Conservation (phyloP, 2,888 invertebrate species). For the Epistrophella euchroma region DNA sequence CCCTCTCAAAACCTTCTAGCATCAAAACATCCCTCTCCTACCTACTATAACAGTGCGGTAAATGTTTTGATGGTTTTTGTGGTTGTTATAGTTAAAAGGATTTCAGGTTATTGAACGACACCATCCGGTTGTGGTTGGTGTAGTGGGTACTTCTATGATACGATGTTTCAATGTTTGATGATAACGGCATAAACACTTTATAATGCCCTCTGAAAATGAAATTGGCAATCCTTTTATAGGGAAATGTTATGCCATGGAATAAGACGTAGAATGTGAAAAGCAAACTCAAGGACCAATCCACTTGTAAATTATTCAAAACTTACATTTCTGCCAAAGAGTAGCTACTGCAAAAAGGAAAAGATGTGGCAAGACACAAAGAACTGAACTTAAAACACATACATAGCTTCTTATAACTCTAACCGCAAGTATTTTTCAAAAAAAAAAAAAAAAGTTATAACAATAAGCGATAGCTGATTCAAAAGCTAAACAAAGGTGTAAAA, state of each 20-base stretch:
- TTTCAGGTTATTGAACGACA: constrained; percentile 69
- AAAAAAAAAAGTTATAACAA: constrained; percentile 14
- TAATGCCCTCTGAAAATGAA: constrained; percentile 48
- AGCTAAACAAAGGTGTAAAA: not conserved
- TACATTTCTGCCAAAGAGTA: constrained; percentile 7
- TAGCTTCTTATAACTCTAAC: not conserved
- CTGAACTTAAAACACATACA: not conserved
- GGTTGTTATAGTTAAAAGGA: constrained; percentile 71
- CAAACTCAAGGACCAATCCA: constrained; percentile 26
- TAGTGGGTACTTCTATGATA: constrained; percentile 22
- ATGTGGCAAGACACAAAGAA: constrained; percentile 33
- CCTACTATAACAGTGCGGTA: constrained; percentile 45
- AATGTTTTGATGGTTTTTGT: constrained; percentile 63
- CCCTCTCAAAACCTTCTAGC: not conserved
- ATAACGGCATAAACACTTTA: constrained; percentile 59
- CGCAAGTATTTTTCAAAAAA: constrained; percentile 9
- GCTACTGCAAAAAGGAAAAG: constrained; percentile 11
- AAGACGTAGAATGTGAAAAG: not conserved
- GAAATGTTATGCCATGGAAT: not conserved
- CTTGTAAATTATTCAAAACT: constrained; percentile 51
- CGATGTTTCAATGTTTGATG: constrained; percentile 62
- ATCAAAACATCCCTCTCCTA: not conserved
- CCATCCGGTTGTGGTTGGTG: constrained; percentile 38
- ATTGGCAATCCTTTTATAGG: constrained; percentile 41
- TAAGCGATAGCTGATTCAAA: constrained; percentile 14